phyloP scores from a whole-genome alignment of 2,888 invertebrate genomes.

The Colletes collaris region DNA sequence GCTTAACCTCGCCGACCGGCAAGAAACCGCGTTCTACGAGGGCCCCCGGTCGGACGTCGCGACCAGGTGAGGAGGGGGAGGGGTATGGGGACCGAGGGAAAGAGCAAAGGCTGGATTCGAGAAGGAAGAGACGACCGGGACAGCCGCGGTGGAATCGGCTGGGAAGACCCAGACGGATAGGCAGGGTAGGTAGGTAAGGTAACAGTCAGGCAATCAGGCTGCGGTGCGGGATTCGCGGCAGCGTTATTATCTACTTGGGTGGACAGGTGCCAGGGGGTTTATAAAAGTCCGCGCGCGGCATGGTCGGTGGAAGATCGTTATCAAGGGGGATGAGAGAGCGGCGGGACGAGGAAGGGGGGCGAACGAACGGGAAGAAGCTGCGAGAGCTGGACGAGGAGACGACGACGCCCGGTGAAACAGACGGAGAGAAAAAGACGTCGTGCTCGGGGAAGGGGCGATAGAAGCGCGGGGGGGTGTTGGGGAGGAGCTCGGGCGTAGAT shows the following conservation, averaged over 20 bases:
- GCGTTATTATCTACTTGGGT: constrained; percentile 79
- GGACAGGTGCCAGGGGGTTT: constrained; percentile 78
- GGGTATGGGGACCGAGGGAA: constrained; percentile 29
- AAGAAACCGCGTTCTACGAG: constrained; percentile 47
- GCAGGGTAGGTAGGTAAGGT: constrained; percentile 69
- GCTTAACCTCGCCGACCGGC: constrained; percentile 37
- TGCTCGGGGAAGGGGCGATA: background rate
- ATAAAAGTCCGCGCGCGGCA: constrained; percentile 69
- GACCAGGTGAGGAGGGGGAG: background rate
- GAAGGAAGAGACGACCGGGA: constrained; percentile 31
- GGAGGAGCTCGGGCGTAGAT: constrained; percentile 57
- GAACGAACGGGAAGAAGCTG: background rate
- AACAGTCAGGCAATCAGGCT: constrained; percentile 76
- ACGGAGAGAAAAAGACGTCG: background rate
- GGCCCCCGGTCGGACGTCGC: background rate
- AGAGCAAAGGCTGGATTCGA: constrained; percentile 38
- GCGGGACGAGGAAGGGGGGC: constrained; percentile 3
- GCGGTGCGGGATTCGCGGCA: constrained; percentile 70
- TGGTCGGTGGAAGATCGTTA: constrained; percentile 76
- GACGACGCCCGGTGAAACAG: background rate
- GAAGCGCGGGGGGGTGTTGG: background rate
- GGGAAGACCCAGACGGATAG: constrained; percentile 25
- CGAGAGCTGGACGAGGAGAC: background rate
- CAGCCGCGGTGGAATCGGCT: constrained; percentile 22
- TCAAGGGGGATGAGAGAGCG: constrained; percentile 67